Percentiles rank a stretch among this genome's conserved stretches.
phyloP scores from a whole-genome alignment of 1,140 invertebrate species.

The Cydia strobilella region DNA sequence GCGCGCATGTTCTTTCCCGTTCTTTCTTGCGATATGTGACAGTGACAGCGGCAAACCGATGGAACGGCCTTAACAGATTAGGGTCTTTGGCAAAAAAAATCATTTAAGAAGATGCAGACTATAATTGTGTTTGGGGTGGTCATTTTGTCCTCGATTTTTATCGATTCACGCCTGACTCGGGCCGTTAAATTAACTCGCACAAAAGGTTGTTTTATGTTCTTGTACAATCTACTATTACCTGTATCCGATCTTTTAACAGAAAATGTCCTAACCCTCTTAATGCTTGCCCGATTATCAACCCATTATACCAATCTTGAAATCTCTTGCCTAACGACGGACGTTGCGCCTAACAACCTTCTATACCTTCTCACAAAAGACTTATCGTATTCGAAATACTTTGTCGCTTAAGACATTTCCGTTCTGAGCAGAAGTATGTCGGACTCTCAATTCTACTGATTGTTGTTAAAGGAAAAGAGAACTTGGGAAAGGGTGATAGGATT shows the following conservation, averaged over 20 bases:
- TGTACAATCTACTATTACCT: not conserved
- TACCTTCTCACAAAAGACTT: not conserved
- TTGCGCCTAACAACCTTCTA: not conserved
- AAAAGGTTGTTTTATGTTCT: too few species aligned
- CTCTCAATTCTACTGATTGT: not conserved
- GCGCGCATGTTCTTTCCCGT: too few species aligned
- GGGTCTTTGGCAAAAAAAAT: too few species aligned
- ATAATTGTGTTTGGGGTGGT: too few species aligned
- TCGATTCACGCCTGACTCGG: too few species aligned
- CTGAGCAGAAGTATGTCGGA: not conserved
- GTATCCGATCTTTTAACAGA: not conserved
- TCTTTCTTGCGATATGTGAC: too few species aligned
- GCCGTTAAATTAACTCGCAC: too few species aligned
- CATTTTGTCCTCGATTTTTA: too few species aligned
- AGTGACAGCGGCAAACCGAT: too few species aligned
- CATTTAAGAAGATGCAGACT: too few species aligned
- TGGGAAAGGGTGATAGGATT: not conserved
- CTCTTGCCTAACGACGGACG: constrained; percentile 3
- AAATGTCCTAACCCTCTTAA: constrained; percentile 4
- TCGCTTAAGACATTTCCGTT: not conserved
- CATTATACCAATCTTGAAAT: constrained; percentile 4
- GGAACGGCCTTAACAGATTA: too few species aligned
- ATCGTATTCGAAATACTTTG: not conserved
- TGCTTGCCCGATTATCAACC: not conserved
- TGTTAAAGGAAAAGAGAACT: constrained; percentile 6